These are phyloP conservation scores for Adelphocoris suturalis DNA, from an alignment of 2,888 invertebrate species.

Conservation along the genomic window DNA sequence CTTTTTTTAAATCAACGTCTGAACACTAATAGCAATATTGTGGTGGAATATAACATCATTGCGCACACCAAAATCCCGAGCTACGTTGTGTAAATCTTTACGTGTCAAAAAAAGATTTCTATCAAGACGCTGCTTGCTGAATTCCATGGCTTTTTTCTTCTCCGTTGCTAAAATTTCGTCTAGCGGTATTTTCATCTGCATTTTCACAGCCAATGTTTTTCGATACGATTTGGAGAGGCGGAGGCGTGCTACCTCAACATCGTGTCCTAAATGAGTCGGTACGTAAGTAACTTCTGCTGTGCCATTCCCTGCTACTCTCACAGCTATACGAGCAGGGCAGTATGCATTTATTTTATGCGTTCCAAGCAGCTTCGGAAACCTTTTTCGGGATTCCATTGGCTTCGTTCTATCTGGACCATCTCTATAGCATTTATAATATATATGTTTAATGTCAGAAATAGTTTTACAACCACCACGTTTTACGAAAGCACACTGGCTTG, in stretches of 20 bases:
- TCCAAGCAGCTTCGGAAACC: background rate
- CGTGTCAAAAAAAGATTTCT: background rate
- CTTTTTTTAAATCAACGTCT: background rate
- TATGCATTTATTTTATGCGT: background rate
- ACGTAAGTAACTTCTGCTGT: background rate
- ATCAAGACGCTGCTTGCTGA: background rate
- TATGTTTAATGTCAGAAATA: too few species aligned
- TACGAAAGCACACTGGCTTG: background rate
- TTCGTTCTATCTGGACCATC: background rate
- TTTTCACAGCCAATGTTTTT: background rate
- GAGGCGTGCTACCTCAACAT: slow-evolving; percentile 15
- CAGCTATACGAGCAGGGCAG: slow-evolving; percentile 19
- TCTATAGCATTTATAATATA: background rate
- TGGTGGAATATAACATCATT: background rate
- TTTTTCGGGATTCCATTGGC: slow-evolving; percentile 5
- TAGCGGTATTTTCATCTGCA: slow-evolving; percentile 1
- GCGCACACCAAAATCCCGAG: slow-evolving; percentile 4
- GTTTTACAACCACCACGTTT: background rate
- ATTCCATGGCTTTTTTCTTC: background rate
- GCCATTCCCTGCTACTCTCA: background rate
- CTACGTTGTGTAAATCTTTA: slow-evolving; percentile 1
- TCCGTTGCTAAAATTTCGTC: background rate
- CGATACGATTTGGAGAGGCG: background rate
- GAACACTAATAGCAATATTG: background rate
- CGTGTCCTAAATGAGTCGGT: background rate